Evolutionary conservation across 2,888 invertebrate species (phyloP).

Genomic region (Scaeva pyrastri): DNA sequence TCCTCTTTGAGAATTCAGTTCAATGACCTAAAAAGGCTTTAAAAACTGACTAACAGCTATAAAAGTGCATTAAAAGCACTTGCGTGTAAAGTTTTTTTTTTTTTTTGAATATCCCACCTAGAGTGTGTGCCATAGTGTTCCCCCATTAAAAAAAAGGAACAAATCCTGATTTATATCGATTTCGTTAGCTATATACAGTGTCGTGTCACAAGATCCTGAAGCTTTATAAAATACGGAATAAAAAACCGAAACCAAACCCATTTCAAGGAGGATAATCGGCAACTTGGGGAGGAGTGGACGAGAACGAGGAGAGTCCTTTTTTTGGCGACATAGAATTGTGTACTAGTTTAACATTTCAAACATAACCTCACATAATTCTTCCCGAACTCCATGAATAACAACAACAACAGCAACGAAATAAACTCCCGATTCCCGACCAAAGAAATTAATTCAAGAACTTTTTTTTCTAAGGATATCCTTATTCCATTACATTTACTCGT

Average conservation of each 20-base stretch:
- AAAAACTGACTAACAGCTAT: slow-evolving; percentile 25
- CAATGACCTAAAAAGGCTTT: slow-evolving; percentile 29
- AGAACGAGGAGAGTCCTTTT: neutral
- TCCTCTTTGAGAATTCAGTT: slow-evolving; percentile 25
- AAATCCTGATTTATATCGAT: slow-evolving; percentile 60
- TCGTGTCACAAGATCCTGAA: slow-evolving; percentile 16
- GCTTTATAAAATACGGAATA: too few relatives aligned
- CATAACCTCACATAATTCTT: slow-evolving; percentile 41
- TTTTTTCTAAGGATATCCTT: neutral
- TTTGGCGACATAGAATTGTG: neutral
- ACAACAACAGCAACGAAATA: neutral
- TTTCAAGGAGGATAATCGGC: neutral
- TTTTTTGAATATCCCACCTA: neutral
- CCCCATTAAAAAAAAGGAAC: slow-evolving; percentile 21
- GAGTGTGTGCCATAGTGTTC: neutral
- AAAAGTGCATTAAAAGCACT: slow-evolving; percentile 29
- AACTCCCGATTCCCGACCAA: neutral
- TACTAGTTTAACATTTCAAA: slow-evolving; percentile 21
- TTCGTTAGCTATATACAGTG: neutral
- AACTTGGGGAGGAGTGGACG: too few relatives aligned
- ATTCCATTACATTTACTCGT: too few relatives aligned
- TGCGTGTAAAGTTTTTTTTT: neutral
- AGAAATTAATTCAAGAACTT: slow-evolving; percentile 46
- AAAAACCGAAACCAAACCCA: too few relatives aligned
- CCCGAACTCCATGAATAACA: too few relatives aligned